Percentiles rank a stretch among this genome's conserved stretches.
phyloP scores from a whole-genome alignment of 2,888 invertebrate species.

The Troides oblongomaculatus region DNA sequence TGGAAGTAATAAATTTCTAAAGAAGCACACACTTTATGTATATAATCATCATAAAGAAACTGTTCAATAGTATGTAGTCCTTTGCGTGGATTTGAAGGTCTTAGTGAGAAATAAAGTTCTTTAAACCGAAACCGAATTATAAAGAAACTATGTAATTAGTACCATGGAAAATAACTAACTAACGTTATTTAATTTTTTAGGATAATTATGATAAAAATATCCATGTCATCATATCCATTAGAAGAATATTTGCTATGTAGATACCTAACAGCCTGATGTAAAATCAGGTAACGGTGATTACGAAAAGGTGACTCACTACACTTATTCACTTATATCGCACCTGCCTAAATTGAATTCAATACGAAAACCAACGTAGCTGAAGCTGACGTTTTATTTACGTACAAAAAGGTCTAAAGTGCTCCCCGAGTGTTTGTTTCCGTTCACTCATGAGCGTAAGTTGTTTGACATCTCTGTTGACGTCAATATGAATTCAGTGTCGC shows the following conservation, averaged over 20 bases:
- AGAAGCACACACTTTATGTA: background rate
- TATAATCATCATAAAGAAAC: too few relatives aligned
- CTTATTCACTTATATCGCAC: background rate
- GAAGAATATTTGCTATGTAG: background rate
- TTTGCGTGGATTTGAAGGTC: too few relatives aligned
- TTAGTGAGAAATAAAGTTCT: too few relatives aligned
- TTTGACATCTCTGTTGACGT: constrained; percentile 24
- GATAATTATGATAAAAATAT: too few relatives aligned
- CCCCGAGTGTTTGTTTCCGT: constrained; percentile 24
- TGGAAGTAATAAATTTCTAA: background rate
- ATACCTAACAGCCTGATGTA: background rate
- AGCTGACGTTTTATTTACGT: constrained; percentile 21
- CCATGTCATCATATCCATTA: too few relatives aligned
- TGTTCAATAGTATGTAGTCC: too few relatives aligned
- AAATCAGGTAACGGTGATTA: background rate
- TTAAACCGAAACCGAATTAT: too few relatives aligned
- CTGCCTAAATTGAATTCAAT: constrained; percentile 5
- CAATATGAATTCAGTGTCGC: constrained; percentile 20
- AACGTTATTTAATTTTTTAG: too few relatives aligned
- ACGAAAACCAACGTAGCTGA: constrained; percentile 3
- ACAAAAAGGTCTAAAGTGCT: constrained; percentile 27
- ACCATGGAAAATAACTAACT: too few relatives aligned
- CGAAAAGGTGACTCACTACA: background rate
- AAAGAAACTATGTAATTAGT: too few relatives aligned
- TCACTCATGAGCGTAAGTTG: constrained; percentile 25